Evolutionary conservation across 2,888 invertebrate genomes (phyloP).

Genomic region (Agrotis puta): DNA sequence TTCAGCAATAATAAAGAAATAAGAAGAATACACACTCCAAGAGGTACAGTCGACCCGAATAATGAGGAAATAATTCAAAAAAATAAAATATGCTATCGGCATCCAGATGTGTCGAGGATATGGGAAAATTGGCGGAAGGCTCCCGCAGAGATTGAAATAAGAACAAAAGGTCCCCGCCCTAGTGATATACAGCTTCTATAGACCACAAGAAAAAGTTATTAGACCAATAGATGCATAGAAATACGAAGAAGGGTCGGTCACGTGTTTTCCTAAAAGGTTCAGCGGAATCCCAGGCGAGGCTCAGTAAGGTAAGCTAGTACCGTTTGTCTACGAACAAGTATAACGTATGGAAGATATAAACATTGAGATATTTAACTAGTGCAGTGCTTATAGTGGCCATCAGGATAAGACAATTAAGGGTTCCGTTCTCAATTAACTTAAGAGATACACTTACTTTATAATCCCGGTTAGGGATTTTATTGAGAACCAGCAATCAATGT

Average conservation of each 20-base stretch:
- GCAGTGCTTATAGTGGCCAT: constrained; percentile 18
- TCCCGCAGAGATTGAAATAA: constrained; percentile 56
- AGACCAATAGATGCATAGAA: constrained; percentile 28
- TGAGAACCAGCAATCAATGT: background rate
- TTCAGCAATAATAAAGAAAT: constrained; percentile 29
- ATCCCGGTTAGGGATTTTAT: background rate
- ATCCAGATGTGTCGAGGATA: constrained; percentile 58
- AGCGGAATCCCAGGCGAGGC: constrained; percentile 26
- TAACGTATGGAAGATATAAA: constrained; percentile 35
- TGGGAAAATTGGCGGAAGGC: constrained; percentile 55
- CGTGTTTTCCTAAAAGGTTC: constrained; percentile 50
- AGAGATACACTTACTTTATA: constrained; percentile 18
- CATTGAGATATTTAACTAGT: constrained; percentile 32
- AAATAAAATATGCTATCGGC: constrained; percentile 54
- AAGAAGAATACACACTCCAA: constrained; percentile 15
- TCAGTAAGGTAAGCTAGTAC: constrained; percentile 39
- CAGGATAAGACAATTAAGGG: background rate
- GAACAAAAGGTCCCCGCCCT: constrained; percentile 46
- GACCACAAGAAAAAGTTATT: constrained; percentile 46
- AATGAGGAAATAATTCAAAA: constrained; percentile 56
- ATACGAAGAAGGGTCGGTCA: constrained; percentile 36
- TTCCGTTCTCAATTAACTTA: constrained; percentile 23
- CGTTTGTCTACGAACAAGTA: constrained; percentile 37
- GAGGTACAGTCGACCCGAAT: constrained; percentile 34
- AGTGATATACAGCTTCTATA: constrained; percentile 42